Evolutionary conservation across 2,797 vertebrate genomes (phyloP), one percentile per base, ranked within the genome.

Genomic region (Sorex maritimensis): DNA sequence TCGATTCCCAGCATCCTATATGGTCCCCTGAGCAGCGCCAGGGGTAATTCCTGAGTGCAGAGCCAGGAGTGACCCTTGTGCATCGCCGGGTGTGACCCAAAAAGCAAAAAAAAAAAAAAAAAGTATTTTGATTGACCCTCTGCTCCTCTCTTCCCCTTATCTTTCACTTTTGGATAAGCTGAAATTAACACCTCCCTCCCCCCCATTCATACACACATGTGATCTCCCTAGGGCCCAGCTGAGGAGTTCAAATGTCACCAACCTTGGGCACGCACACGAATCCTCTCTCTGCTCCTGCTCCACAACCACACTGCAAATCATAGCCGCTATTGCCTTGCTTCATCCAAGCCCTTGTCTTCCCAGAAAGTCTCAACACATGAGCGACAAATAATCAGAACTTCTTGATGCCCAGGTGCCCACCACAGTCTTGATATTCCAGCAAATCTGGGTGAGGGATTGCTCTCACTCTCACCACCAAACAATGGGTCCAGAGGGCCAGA

Each of bases 231-330:
- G 26, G 28, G 12, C 2, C 6, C 67, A 38, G 55, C 19, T 41
- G 55, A 74, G 68, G 86, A 28, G n/a, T 63, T 83, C 34, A 81
- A 89, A 19, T 6, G n/a, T 71, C 78, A 28, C 17, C 34, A 81
- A 68, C 24, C 74, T 81, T 41, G 63, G 23, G 44, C 1, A 0
- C 2, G 8, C n/a, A 49, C 46, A 55, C 28, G 41, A 68, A 26
- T 12, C 14, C 17, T 46, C 41, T n/a, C 38, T 68, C 67, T 75
- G 34, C 49, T 68, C 61, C 38, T 5, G 3, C 11, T n/a, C 41
- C 24, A 46, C 26, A n/a, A 44, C 38, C 26, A 86, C 55, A 73
- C 34, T 26, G 12, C 90, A 86, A 90, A 41, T 3, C 6, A 83
- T 61, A 86, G n/a, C 19, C 21, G 21, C 21, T 4, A 19, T 34